Evolutionary conservation across 2,797 vertebrate genomes (phyloP).

Genomic region (Spinus olivaceus): DNA sequence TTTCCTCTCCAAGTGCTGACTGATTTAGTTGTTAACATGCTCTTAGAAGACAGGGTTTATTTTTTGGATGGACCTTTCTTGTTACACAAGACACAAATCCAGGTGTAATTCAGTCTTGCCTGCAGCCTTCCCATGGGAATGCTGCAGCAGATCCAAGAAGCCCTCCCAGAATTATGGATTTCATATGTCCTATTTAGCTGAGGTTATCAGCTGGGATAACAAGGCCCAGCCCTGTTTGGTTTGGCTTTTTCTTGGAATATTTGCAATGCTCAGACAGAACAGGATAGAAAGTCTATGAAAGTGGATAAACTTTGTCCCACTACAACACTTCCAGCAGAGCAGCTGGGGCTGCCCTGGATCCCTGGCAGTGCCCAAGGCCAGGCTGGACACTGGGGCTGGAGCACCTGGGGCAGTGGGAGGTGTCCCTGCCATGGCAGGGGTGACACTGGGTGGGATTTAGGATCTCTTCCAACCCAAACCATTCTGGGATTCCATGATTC

Average conservation of each 20-base stretch:
- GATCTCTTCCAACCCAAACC: neutral
- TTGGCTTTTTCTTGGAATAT: neutral
- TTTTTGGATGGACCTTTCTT: neutral
- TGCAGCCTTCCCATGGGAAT: neutral
- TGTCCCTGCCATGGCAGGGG: neutral
- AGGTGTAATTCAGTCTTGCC: neutral
- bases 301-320: neutral
- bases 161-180: neutral
- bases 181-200: neutral
- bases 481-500: neutral
- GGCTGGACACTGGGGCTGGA: neutral
- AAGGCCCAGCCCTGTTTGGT: neutral
- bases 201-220: neutral
- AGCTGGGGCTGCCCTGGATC: neutral
- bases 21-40: neutral
- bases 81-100: neutral
- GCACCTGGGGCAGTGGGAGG: neutral
- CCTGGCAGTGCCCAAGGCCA: neutral
- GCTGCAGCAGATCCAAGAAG: neutral
- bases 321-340: neutral
- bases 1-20: neutral
- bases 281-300: neutral
- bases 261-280: neutral
- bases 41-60: neutral
- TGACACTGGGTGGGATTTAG: fast-evolving